A percentile compares a stretch with the other conserved stretches of the same genome.
Conservation (phyloP, 2,113 vertebrate genomes). For the Phoxinus phoxinus region DNA sequence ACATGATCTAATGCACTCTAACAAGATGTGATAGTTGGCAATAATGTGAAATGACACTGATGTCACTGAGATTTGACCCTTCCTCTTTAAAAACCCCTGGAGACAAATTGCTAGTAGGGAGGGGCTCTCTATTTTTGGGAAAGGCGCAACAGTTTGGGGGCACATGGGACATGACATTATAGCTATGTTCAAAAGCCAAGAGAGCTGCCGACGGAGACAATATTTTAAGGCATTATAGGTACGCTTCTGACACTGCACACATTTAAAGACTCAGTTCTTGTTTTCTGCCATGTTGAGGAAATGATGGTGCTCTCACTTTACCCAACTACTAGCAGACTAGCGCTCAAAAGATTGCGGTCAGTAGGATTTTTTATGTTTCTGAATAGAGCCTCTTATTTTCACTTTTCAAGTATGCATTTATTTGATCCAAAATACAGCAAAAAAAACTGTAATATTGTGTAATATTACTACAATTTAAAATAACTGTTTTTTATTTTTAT, state of each 20-base stretch:
- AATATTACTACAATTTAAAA: not conserved
- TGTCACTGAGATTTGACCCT: slow-evolving; percentile 52
- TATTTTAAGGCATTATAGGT: not conserved
- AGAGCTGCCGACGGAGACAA: not conserved
- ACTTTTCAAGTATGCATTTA: not conserved
- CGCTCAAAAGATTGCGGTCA: no score
- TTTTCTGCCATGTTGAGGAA: not conserved
- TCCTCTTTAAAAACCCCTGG: not conserved
- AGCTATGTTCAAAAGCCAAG: not conserved
- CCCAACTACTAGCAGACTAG: no score
- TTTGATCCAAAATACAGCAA: not conserved
- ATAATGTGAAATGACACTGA: slow-evolving; percentile 47
- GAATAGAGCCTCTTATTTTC: not conserved
- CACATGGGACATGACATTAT: not conserved
- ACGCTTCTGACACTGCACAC: not conserved
- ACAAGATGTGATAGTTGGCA: slow-evolving; percentile 26
- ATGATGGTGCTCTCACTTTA: not conserved
- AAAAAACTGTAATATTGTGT: not conserved
- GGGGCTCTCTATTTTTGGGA: slow-evolving; percentile 37
- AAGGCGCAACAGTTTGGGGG: slow-evolving; percentile 23
- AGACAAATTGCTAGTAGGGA: not conserved
- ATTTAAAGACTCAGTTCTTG: not conserved
- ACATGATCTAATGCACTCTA: slow-evolving; percentile 21
- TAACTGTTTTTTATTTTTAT: no score
- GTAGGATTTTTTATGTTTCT: not conserved